Conservation (phyloP, 2,797 vertebrate genomes). For the Mus minutoides region DNA sequence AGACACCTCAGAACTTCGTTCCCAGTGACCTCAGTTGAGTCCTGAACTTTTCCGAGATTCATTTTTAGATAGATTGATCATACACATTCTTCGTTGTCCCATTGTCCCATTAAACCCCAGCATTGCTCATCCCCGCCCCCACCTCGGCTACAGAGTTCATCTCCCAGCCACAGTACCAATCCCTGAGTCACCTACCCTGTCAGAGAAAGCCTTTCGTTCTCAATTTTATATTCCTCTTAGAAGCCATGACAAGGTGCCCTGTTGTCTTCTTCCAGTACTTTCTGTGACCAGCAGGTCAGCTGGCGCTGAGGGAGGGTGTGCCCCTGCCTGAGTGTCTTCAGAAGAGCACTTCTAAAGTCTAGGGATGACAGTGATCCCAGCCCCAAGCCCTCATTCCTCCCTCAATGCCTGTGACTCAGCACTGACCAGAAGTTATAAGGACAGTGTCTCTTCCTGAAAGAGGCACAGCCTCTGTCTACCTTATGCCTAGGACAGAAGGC, state of each 20-base stretch:
- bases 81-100: not conserved
- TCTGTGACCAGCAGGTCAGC: not conserved
- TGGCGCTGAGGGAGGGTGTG: not conserved
- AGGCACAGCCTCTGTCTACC: no score
- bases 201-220: not conserved
- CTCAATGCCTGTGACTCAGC: not conserved
- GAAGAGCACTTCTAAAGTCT: not conserved
- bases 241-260: no score
- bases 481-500: not conserved
- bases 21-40: not conserved
- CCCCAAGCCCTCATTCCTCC: not conserved
- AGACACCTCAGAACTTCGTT: rapidly evolving
- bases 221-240: not conserved
- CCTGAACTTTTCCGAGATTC: not conserved
- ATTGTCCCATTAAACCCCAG: not conserved
- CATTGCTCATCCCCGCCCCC: not conserved
- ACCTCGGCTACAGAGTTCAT: not conserved
- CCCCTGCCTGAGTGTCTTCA: not conserved
- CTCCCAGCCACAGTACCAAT: not conserved
- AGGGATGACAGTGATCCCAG: not conserved
- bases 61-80: not conserved
- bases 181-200: not conserved
- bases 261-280: not conserved
- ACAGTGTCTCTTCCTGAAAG: not conserved
- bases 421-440: not conserved